phyloP scores from a whole-genome alignment of 1,140 invertebrate genomes.

The Rhagoletis zephyria region DNA sequence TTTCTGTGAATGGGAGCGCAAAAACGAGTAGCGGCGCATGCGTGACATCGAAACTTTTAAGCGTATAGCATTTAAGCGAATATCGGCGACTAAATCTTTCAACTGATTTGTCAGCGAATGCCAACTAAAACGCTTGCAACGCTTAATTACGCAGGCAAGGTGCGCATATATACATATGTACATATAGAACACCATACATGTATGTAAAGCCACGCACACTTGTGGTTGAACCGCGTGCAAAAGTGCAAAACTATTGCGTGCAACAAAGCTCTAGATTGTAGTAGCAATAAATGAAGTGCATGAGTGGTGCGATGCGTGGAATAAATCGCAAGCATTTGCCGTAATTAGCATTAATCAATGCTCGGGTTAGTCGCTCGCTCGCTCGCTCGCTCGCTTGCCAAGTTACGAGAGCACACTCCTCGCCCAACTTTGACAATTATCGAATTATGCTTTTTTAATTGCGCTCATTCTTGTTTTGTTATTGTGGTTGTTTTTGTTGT shows the following conservation, averaged over 20 bases:
- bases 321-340: constrained; percentile 40
- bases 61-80: constrained; percentile 13
- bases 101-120: constrained; percentile 34
- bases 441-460: constrained; percentile 38
- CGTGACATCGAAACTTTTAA: not conserved
- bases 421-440: not conserved
- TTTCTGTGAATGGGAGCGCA: constrained; percentile 47
- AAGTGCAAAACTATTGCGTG: not conserved
- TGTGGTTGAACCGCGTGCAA: constrained; percentile 5
- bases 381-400: no score
- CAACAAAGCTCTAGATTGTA: constrained; percentile 27
- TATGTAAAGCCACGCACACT: not conserved
- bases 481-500: not conserved
- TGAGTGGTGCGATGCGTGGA: no score
- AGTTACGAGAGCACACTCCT: no score
- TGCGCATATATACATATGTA: no score
- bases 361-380: constrained; percentile 11
- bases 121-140: constrained; percentile 29
- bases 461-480: not conserved
- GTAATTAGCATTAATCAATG: constrained; percentile 36
- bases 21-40: not conserved
- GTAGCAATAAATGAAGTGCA: no score
- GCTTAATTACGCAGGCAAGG: constrained; percentile 21
- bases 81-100: constrained; percentile 21
- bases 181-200: no score